phyloP scores from a whole-genome alignment of 2,113 vertebrate genomes.

The Rhynchopsitta pachyrhyncha region DNA sequence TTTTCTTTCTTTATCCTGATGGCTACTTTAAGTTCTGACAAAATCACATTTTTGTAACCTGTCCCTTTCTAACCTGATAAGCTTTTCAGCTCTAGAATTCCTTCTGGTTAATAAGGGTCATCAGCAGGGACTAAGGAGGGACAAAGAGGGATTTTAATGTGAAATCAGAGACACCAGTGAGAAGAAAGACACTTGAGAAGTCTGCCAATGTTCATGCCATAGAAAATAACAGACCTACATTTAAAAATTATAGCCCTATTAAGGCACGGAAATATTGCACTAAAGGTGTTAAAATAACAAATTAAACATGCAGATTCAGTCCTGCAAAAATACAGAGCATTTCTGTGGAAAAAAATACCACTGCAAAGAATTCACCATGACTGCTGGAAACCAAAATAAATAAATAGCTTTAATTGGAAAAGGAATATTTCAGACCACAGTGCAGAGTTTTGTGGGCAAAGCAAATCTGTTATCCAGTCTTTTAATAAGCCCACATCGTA shows the following conservation, averaged over 20 bases:
- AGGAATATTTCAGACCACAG: constrained; percentile 51
- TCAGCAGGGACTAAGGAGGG: neutral
- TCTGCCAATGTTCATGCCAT: neutral
- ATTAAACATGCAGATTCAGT: constrained; percentile 44
- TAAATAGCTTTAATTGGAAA: constrained; percentile 49
- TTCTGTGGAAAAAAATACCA: constrained; percentile 30
- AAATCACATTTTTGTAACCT: neutral
- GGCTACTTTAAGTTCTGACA: neutral
- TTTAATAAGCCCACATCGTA: constrained; percentile 45
- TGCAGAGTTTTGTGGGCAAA: constrained; percentile 25
- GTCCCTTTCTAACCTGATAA: neutral
- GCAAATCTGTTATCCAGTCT: constrained; percentile 20
- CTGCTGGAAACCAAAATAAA: constrained; percentile 58
- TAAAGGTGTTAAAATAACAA: constrained; percentile 58
- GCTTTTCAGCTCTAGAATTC: constrained; percentile 15
- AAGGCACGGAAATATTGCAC: neutral
- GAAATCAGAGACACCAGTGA: constrained; percentile 40
- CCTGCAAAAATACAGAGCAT: constrained; percentile 44
- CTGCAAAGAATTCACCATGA: constrained; percentile 15
- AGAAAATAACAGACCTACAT: constrained; percentile 26
- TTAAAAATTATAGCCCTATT: constrained; percentile 47
- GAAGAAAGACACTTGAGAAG: constrained; percentile 33
- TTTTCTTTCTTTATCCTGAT: neutral
- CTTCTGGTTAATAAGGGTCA: constrained; percentile 30
- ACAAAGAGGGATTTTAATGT: constrained; percentile 38